Evolutionary conservation across 2,797 vertebrate genomes (phyloP), one percentile per base, ranked within the genome.

Genomic region (Alosa sapidissima): DNA sequence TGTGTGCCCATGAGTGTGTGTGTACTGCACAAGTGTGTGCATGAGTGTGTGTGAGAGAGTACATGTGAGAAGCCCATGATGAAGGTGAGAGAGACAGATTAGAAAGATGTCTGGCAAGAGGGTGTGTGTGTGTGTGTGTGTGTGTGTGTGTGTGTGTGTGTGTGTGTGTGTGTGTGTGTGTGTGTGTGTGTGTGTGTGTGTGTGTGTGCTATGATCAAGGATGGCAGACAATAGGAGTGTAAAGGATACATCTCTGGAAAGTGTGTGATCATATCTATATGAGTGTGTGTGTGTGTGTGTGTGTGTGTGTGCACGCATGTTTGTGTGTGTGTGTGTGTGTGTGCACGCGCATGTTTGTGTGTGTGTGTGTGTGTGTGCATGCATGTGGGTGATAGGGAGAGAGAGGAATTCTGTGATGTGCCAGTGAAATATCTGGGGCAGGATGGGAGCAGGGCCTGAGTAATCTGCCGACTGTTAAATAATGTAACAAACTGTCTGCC

Each of bases 291-390:
- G 60, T 62, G 19, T 62, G 60, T 62, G 60, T 62, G 60, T 62
- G 60, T 62, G 60, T 24, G 58, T 62, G 58, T 62, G 58, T 62
- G 19, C 7, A 7, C 6, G 55, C 13, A 19, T 4, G 13, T 52
- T 5, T 82, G 81, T 82, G 58, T 83, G 65, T 86, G 49, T 62
- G 51, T 58, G 68, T 60, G 51, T 81, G 54, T 65, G 81, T 81
- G 82, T 54, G 81, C 55, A 84, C 48, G 83, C 54, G 49, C 78
- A 62, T 86, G 81, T 72, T 41, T 91, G 88, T 84, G 62, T 72
- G 5, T 72, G 60, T 51, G 60, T 72, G 45, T 65, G 82, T 68
- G 10, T 72, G 13, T n/a, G 49, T 19, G 83, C 21, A 47, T 84
- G 45, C 24, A 16, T 41, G 45, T 60, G 82, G 0, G 82, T 86